A percentile compares a stretch with the other conserved stretches of the same genome.
Conservation (phyloP, 2,888 invertebrate genomes). For the Conistra vaccinii region DNA sequence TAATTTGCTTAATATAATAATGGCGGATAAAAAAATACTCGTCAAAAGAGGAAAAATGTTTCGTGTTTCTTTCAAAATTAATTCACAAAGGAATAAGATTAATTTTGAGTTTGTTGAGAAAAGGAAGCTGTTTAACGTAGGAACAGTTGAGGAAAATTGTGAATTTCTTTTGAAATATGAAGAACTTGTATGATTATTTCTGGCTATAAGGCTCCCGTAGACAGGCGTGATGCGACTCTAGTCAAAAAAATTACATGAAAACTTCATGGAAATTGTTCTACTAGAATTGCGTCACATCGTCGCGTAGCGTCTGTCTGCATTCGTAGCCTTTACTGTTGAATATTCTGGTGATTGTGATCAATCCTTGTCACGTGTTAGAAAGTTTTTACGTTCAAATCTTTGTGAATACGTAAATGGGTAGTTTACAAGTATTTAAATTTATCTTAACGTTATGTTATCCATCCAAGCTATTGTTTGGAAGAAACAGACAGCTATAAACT, state of each 20-base stretch:
- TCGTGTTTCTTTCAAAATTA: slow-evolving; percentile 36
- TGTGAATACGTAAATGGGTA: slow-evolving; percentile 29
- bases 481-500: not conserved
- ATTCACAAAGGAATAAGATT: slow-evolving; percentile 51
- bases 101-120: slow-evolving; percentile 45
- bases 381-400: slow-evolving; percentile 37
- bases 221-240: not conserved
- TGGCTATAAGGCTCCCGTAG: not conserved
- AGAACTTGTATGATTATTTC: slow-evolving; percentile 24
- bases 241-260: not conserved
- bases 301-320: not conserved
- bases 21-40: not conserved
- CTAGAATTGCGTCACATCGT: not conserved
- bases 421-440: slow-evolving; percentile 22
- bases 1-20: slow-evolving; percentile 17
- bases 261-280: not conserved
- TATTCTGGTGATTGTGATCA: slow-evolving; percentile 33
- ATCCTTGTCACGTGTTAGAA: slow-evolving; percentile 48
- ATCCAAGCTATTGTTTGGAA: not conserved
- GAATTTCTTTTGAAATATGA: slow-evolving; percentile 59
- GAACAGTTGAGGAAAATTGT: slow-evolving; percentile 31
- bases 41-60: slow-evolving; percentile 33
- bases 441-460: not conserved
- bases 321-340: not conserved
- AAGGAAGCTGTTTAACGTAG: slow-evolving; percentile 39